phyloP scores from a whole-genome alignment of 92 coral and sea anemone genomes.

The Phenganax subtilis region DNA sequence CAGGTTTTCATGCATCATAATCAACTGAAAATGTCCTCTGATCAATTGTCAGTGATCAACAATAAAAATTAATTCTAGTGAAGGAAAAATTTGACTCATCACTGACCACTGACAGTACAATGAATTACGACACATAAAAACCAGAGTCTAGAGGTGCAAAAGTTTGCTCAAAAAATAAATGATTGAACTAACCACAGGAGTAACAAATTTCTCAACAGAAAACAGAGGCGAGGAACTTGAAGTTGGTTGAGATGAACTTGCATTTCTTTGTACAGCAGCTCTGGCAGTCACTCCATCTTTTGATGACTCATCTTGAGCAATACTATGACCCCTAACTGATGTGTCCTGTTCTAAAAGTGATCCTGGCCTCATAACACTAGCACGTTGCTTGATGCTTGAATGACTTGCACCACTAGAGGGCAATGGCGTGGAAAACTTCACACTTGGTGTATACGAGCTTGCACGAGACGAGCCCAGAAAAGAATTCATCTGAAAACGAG shows the following conservation, averaged over 20 bases:
- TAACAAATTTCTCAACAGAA: conserved; percentile 35
- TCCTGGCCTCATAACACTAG: neutral
- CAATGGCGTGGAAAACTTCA: neutral
- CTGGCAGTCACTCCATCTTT: neutral
- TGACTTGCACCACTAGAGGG: neutral
- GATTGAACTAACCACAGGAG: conserved; percentile 34
- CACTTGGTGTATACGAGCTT: neutral
- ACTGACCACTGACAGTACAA: too few relatives aligned
- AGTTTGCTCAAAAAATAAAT: neutral
- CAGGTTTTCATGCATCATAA: neutral
- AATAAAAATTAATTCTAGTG: too few relatives aligned
- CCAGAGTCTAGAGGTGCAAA: neutral
- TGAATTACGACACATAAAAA: neutral
- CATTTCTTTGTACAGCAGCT: neutral
- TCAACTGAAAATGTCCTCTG: neutral
- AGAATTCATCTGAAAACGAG: conserved; percentile 14
- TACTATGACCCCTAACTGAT: neutral
- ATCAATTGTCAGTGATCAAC: too few relatives aligned
- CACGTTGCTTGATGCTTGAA: neutral
- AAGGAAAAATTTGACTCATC: too few relatives aligned
- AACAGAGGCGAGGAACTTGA: conserved; percentile 10
- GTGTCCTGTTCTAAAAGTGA: neutral
- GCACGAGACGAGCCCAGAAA: conserved; percentile 8
- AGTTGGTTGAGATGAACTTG: neutral
- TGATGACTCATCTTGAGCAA: neutral